Base-by-base conservation (phyloP, 2,797 vertebrate species). In the Pseudochaenichthys georgianus region DNA sequence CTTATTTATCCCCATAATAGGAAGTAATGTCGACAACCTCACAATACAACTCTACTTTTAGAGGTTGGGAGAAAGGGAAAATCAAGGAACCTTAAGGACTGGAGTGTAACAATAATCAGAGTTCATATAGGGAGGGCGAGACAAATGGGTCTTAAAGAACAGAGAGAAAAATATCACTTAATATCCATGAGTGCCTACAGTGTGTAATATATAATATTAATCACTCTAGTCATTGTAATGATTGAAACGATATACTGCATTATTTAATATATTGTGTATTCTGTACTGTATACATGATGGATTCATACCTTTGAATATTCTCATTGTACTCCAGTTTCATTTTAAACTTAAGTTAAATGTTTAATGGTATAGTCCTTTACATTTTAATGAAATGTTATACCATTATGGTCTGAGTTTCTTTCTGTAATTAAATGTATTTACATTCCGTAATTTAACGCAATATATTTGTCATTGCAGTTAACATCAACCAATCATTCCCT, bases 1-100 rank as follows among this genome's bases (percentile, higher is more conserved):
- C 90, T 90, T 88, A 88, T 28, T 92, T 91, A 89, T 79, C 64
- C 57, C 78, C 62, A 78, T 92, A 91, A 90, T 92, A 87, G 85
- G 85, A 86, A 92, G 81, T 87, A 87, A 87, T 91, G 89, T 87
- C 87, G 90, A 89, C 89, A 88, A 83, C 28, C 62, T 11, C 66
- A 88, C 80, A 85, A 86, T 89, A 78, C 82, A 77, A 62, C 46
- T 80, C 75, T 79, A 43, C 75, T 87, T 79, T 63, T 4, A 68
- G 31, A 52, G 17, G 63, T 46, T 48, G 64, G 59, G 21, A 38
- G 59, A 59, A 45, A 52, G 53, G 58, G 47, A 45, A 80, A 77
- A 72, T 75, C 58, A 81, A 78, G 47, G 48, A 63, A 41, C n/a
- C 70, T 68, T 23, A 58, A 41, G 21, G 10, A 46, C 64, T 34